Conservation (phyloP, 1,140 invertebrate genomes). For the Drosophila pallidifrons region DNA sequence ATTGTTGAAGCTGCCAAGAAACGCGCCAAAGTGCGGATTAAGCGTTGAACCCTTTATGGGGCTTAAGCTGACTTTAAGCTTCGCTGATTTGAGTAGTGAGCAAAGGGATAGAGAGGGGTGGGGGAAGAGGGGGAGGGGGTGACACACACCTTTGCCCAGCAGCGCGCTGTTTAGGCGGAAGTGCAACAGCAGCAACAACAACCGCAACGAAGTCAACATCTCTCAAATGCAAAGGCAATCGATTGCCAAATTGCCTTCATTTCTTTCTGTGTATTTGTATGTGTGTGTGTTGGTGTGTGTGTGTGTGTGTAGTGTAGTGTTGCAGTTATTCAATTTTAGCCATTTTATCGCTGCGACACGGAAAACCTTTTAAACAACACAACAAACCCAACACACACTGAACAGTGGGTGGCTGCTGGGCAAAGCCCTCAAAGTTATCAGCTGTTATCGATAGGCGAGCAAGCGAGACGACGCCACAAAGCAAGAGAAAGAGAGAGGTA, state of each 20-base stretch:
- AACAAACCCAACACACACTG: conserved; percentile 29
- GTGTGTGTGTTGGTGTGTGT: conserved; percentile 17
- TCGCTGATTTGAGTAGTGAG: conserved; percentile 54
- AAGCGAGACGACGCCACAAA: not conserved
- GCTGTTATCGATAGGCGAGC: conserved; percentile 68
- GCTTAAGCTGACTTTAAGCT: conserved; percentile 64
- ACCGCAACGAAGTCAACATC: not conserved
- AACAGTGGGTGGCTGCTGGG: conserved; percentile 49
- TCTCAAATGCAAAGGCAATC: conserved; percentile 27
- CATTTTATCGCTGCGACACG: conserved; percentile 73
- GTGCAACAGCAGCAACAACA: conserved; percentile 29
- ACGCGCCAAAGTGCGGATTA: conserved; percentile 77
- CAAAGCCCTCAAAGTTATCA: conserved; percentile 52
- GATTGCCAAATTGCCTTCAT: conserved; percentile 36
- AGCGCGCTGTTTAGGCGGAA: conserved; percentile 31
- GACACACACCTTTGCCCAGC: conserved; percentile 2
- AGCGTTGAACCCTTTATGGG: conserved; percentile 41
- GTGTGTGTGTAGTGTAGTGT: conserved; percentile 5
- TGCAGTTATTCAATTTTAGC: conserved; percentile 76
- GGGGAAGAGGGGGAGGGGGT: not conserved
- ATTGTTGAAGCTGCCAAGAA: conserved; percentile 59
- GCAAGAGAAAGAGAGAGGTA: not conserved
- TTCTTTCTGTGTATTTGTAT: not conserved
- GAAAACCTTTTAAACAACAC: conserved; percentile 76
- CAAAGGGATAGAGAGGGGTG: no score